Percentiles rank a stretch among this genome's conserved stretches.
These are phyloP conservation scores for Eretmochelys imbricata DNA, from an alignment of 2,113 vertebrate genomes.

Conservation along the genomic window DNA sequence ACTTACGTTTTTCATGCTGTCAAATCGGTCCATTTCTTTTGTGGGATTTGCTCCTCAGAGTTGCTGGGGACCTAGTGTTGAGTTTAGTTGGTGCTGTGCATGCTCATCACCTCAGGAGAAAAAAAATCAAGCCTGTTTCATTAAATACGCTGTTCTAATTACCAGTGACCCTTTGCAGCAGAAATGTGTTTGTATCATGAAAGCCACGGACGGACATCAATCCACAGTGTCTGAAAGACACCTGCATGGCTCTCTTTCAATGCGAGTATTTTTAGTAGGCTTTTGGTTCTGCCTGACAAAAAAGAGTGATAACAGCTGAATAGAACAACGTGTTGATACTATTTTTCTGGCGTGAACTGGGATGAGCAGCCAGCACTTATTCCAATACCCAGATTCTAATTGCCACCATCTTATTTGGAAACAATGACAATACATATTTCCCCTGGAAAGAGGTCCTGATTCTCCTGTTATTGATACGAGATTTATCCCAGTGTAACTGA, in stretches of 20 bases:
- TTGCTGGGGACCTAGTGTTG: accelerated
- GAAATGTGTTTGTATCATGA: neutral
- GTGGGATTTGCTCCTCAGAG: neutral
- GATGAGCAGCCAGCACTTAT: neutral
- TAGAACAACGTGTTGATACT: neutral
- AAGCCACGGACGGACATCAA: neutral
- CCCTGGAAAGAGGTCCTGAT: neutral
- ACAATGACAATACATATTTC: conserved; percentile 42
- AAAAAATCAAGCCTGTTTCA: neutral
- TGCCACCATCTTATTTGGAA: conserved; percentile 37
- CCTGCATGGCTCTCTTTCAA: accelerated
- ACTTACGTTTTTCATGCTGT: too few species aligned
- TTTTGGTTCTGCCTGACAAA: neutral
- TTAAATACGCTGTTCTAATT: neutral
- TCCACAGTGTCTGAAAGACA: neutral
- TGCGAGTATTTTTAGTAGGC: neutral
- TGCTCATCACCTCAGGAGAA: too few species aligned
- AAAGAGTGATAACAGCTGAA: neutral
- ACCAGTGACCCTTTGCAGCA: neutral
- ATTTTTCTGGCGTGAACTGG: conserved; percentile 20
- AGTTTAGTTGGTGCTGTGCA: neutral
- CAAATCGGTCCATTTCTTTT: neutral
- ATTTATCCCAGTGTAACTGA: neutral
- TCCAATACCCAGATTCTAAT: conserved; percentile 47
- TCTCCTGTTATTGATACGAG: neutral